Percentiles rank a stretch among this genome's conserved stretches.
phyloP scores from a whole-genome alignment of 64 coral and sea anemone genomes.

The Actinia tenebrosa region DNA sequence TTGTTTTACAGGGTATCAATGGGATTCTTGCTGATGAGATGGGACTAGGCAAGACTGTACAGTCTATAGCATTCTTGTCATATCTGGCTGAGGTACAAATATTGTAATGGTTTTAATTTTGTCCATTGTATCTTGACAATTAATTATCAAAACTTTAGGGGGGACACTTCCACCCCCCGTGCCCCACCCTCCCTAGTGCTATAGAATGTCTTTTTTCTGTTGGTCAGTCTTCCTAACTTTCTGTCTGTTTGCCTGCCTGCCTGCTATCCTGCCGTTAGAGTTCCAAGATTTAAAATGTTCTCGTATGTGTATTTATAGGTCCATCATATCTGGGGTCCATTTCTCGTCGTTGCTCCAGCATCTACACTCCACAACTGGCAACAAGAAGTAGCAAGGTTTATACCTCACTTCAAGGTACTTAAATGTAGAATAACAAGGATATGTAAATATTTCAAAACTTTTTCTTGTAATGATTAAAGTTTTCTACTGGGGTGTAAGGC shows the following conservation, averaged over 20 bases:
- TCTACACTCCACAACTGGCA: slow-evolving; percentile 99
- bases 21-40: slow-evolving; percentile 98
- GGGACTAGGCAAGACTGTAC: slow-evolving; percentile 97
- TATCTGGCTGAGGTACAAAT: slow-evolving; percentile 79
- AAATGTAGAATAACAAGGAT: not conserved
- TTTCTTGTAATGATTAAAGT: too few relatives aligned
- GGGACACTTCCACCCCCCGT: too few relatives aligned
- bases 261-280: too few relatives aligned
- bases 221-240: not conserved
- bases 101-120: not conserved
- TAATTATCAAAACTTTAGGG: too few relatives aligned
- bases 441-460: too few relatives aligned
- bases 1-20: slow-evolving; percentile 82
- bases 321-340: slow-evolving; percentile 93
- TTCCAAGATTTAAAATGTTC: not conserved
- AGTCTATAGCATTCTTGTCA: slow-evolving; percentile 98
- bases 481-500: too few relatives aligned
- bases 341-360: slow-evolving; percentile 93
- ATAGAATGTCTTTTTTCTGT: too few relatives aligned
- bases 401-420: slow-evolving; percentile 82
- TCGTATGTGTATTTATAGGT: not conserved
- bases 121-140: too few relatives aligned
- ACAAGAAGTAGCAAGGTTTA: slow-evolving; percentile 93
- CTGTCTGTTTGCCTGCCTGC: not conserved
- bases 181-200: too few relatives aligned